Evolutionary conservation across 2,888 invertebrate species (phyloP), one percentile per base, ranked within the genome.

Genomic region (Caenorhabditis wallacei): DNA sequence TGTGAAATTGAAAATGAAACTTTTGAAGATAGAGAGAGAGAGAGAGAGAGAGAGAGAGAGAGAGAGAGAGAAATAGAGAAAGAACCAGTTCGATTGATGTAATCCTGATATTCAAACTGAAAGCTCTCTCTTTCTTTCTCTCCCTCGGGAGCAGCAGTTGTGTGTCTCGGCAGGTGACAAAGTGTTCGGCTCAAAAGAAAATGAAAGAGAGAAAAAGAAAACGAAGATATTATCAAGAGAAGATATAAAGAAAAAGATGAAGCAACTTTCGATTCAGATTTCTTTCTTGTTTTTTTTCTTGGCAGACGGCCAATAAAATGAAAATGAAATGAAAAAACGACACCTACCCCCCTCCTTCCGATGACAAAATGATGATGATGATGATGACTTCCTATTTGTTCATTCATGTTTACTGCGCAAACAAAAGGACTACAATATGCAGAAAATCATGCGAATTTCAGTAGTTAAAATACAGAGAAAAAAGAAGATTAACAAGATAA

Each of bases 101-200:
- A 74, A 74, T 74, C 63, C 64, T 64, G 56, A 64, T 18, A 40
- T 43, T 53, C 56, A 54, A 24, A 18, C 18, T 13, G 13, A 24
- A 59, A 59, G 37, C 22, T 30, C 51, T 30, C 30, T 35, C 30
- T 30, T 11, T 40, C 40, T 30, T 11, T 40, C 40, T 40, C 16
- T 40, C 40, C 11, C 40, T 40, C 40, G 40, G 48, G 51, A 54
- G 68, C 68, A 48, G 56, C 64, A 76, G 75, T 64, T 66, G 66
- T 64, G 40, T n/a, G n/a, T n/a, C n/a, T 40, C 74, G 48, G 66
- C 75, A 76, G 75, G 75, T 76, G 75, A 76, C 75, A 76, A 76
- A 76, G 75, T 76, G 75, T 76, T 76, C 75, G 66, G 51, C 71
- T 61, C 74, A 40, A 40, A 43, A 54, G 40, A 56, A 26, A 40